Percentiles rank a stretch among this genome's conserved stretches.
Evolutionary conservation across 2,888 invertebrate genomes (phyloP).

Genomic region (Drosophila cracens): DNA sequence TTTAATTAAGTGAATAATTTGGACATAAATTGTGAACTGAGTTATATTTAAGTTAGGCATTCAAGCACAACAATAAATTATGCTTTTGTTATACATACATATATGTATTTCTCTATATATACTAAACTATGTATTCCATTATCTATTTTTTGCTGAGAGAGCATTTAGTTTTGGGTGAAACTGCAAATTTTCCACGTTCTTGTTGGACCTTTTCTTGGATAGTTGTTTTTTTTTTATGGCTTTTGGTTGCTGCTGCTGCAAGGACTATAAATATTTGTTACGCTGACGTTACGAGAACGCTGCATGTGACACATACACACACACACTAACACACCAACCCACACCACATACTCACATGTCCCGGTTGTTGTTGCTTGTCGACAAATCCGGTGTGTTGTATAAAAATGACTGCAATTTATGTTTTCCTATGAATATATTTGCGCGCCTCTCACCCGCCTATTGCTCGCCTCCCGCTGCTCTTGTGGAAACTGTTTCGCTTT

Average conservation of each 20-base stretch:
- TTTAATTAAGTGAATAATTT: neutral
- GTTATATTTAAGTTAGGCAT: neutral
- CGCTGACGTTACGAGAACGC: slow-evolving; percentile 64
- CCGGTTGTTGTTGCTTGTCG: slow-evolving; percentile 55
- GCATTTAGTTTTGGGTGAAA: slow-evolving; percentile 5
- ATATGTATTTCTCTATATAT: neutral
- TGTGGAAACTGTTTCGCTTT: slow-evolving; percentile 20
- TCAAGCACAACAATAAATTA: neutral
- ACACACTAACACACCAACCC: neutral
- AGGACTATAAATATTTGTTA: slow-evolving; percentile 80
- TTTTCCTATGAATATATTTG: slow-evolving; percentile 81
- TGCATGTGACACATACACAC: slow-evolving; percentile 52
- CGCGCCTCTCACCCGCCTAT: slow-evolving; percentile 10
- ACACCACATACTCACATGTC: slow-evolving; percentile 10
- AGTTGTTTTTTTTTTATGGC: slow-evolving; percentile 29
- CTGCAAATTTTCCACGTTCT: slow-evolving; percentile 1
- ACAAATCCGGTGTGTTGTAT: slow-evolving; percentile 79
- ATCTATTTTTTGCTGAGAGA: neutral
- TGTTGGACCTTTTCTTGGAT: slow-evolving; percentile 34
- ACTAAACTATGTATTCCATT: neutral
- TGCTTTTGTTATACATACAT: neutral
- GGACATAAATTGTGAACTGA: neutral
- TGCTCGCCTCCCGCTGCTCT: neutral
- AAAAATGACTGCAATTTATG: slow-evolving; percentile 83
- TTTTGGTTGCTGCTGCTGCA: slow-evolving; percentile 43